Base-by-base conservation (phyloP, 2,888 invertebrate species). In the Phyllotreta cruciferae region DNA sequence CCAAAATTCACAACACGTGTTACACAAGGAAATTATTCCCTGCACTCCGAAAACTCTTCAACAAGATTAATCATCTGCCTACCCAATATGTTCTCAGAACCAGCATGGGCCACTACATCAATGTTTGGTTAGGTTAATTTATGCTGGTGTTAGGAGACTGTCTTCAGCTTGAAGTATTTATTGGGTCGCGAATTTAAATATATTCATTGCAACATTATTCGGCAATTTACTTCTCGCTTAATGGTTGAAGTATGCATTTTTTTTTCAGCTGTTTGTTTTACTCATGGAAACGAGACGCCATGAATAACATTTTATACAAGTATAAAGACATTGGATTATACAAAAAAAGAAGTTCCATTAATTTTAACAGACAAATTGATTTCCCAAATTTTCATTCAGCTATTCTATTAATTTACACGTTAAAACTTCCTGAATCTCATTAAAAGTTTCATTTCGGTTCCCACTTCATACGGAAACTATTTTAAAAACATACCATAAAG, bases 381-480 rank as follows among this genome's bases (percentile, higher is more conserved):
- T 47, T 47, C 9, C 34, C 9, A 8, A 24, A 11, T 24, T 10
- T 24, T 24, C 11, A 47, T 24, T 34, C 44, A 10, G 7, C 47
- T 6, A 47, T 14, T 24, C 9, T 47, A 14, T 47, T 47, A 47
- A 44, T 42, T n/a, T 42, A 56, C 44, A 44, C 44, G 14, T 56
- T 36, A 44, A 42, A 44, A 44, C 44, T 56, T 56, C 44, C 5
- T 34, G 44, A 56, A 56, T 56, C 44, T 35, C 44, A 56, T 56
- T 56, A 56, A 56, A 56, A 56, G 34, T 56, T 54, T 54, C 41
- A 14, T 54, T 50, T 54, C 54, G 42, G n/a, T 54, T 44, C 55
- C 13, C 44, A 10, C 14, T 56, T 56, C 42, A 35, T 34, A 56
- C 36, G 35, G 44, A 35, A 42, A 42, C 44, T 56, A 44, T 56